A percentile compares a stretch with the other conserved stretches of the same genome.
Conservation (phyloP, 2,797 vertebrate species). For the Mallotus villosus region DNA sequence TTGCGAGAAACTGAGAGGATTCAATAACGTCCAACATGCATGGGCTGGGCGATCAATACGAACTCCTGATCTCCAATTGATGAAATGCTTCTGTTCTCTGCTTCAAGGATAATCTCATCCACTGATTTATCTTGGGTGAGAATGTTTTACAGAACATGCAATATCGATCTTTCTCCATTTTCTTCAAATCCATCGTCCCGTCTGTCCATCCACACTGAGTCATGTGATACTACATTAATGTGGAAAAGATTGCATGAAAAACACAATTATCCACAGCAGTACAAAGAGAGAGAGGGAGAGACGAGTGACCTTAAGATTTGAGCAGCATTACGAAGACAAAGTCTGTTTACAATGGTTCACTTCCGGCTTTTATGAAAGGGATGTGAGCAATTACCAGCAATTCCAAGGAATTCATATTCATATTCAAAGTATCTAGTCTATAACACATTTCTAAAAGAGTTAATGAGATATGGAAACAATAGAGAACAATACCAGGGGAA, state of each 20-base stretch:
- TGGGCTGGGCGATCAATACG: conserved; percentile 60
- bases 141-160: conserved; percentile 58
- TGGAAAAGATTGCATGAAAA: background rate
- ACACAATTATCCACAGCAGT: too few species aligned
- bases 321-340: background rate
- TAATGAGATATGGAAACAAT: background rate
- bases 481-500: background rate
- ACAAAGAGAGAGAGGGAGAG: too few species aligned
- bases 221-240: background rate
- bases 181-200: conserved; percentile 17
- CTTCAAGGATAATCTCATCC: conserved; percentile 62
- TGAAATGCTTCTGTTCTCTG: conserved; percentile 64
- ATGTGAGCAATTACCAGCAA: background rate
- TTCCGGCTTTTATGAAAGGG: background rate
- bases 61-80: conserved; percentile 71
- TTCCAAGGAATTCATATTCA: background rate
- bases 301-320: background rate
- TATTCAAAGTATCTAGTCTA: background rate
- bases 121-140: conserved; percentile 65
- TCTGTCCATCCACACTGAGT: conserved; percentile 17
- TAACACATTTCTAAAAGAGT: background rate
- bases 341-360: background rate
- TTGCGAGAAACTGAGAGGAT: conserved; percentile 53
- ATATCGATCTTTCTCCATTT: conserved; percentile 50
- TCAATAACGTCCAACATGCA: conserved; percentile 62